Base-by-base conservation (phyloP, 2,797 vertebrate genomes). In the Onychomys torridus region DNA sequence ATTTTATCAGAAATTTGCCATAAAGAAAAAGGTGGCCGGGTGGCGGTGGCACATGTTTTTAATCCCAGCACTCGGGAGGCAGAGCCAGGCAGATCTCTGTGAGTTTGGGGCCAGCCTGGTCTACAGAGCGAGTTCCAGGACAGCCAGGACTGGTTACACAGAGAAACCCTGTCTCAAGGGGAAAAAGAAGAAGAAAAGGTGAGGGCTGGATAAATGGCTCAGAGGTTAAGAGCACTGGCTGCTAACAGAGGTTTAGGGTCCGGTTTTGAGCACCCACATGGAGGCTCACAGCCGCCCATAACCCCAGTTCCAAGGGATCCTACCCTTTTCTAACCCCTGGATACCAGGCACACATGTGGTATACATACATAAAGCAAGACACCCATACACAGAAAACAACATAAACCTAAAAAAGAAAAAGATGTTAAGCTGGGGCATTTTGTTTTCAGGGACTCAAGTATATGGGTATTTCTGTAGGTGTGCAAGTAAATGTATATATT, bases 1-100 rank as follows among this genome's bases (percentile, higher is more conserved):
- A 63, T 81, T 81, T 89, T 95, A 52, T 67, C 49, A 91, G 57
- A 93, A 93, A 82, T 71, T 23, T 91, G n/a, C 93, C 21, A 49
- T 63, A 14, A 73, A 84, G 65, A 94, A 83, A 89, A 59, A 73
- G 11, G 65, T 69, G 12, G 43, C 1, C 6, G 61, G 11, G 11
- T 34, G 19, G 29, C 49, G 19, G 32, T 49, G 10, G 27, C 10
- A 46, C 10, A 34, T 2, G 4, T 40, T 29, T 65, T 21, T 84
- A 34, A 46, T 65, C 10, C 2, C 17, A 65, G 32, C 19, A 34
- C 19, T n/a, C 43, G 8, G 29, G n/a, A n/a, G n/a, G n/a, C n/a
- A n/a, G n/a, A n/a, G n/a, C n/a, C n/a, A n/a, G n/a, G n/a, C n/a
- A n/a, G n/a, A n/a, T n/a, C n/a, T n/a, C n/a, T n/a, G n/a, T n/a